Evolutionary conservation across 2,113 vertebrate genomes (phyloP).

Genomic region (Gila orcuttii): DNA sequence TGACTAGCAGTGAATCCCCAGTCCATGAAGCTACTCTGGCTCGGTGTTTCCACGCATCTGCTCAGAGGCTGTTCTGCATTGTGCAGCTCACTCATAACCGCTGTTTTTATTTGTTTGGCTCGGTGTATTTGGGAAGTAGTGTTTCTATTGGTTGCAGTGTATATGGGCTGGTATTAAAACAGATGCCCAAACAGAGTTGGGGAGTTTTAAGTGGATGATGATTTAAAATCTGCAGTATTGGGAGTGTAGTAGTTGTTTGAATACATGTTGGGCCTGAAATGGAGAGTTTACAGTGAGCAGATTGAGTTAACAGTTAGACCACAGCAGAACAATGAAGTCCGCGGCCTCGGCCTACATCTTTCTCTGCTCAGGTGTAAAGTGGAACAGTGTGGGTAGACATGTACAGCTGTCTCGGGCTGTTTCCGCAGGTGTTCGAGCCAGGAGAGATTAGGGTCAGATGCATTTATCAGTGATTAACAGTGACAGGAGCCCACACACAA

Average conservation of each 20-base stretch:
- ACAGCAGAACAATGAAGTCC: background rate
- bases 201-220: background rate
- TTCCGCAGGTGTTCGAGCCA: conserved; percentile 44
- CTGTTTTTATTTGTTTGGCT: background rate
- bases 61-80: background rate
- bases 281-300: background rate
- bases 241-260: background rate
- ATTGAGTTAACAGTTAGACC: background rate
- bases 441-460: conserved; percentile 67
- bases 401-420: background rate
- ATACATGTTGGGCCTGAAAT: background rate
- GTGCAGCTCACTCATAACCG: background rate
- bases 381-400: background rate
- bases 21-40: background rate
- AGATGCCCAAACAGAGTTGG: background rate
- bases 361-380: background rate
- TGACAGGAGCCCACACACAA: conserved; percentile 63
- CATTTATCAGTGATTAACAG: conserved; percentile 59
- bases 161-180: background rate
- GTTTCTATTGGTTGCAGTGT: background rate
- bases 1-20: conserved; percentile 25
- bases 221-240: background rate
- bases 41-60: background rate
- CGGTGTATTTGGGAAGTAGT: background rate
- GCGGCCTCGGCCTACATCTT: background rate